Base-by-base conservation (phyloP, 1,140 invertebrate genomes). In the Trichogramma pretiosum region DNA sequence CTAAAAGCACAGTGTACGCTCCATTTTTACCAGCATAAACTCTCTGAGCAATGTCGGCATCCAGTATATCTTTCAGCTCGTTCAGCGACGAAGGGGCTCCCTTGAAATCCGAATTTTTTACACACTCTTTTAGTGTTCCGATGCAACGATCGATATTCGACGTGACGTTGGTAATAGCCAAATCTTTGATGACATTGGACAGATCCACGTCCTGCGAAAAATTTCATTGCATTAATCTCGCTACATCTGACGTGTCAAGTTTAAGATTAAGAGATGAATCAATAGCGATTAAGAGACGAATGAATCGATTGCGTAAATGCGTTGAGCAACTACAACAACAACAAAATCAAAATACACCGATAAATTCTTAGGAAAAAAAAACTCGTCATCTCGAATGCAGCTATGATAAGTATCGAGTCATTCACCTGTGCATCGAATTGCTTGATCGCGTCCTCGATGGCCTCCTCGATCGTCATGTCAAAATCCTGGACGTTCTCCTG, bases 401-500 rank as follows among this genome's bases (percentile, higher is more conserved):
- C 11, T 10, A 42, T 17, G 8, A 33, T 51, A 54, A 57, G 22
- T 9, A 30, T 9, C 9, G n/a, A n/a, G n/a, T 30, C n/a, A 30
- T 30, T 30, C 9, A 91, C 88, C 77, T 92, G 89, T 13, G 86
- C 81, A 70, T 89, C 78, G 68, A 91, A 92, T 67, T 92, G 88
- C 58, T 84, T 78, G 10, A 88, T 70, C 18, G 89, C 84, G 65
- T 92, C 89, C 55, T 84, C 74, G 19, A 91, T 77, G 22, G 89
- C 89, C 58, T 92, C 89, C 49, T 84, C 75, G 3, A 78, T 71
- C 24, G 68, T 70, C 84, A 93, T 84, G 1, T 82, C 82, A 72
- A 93, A 88, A 54, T 89, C 84, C 49, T 84, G 74, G 14, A 92
- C 84, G 74, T 93, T 92, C 67, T 93, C 89, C 54, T 81, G 75